phyloP scores from a whole-genome alignment of 1,140 invertebrate genomes.

The Cardiocondyla obscurior region DNA sequence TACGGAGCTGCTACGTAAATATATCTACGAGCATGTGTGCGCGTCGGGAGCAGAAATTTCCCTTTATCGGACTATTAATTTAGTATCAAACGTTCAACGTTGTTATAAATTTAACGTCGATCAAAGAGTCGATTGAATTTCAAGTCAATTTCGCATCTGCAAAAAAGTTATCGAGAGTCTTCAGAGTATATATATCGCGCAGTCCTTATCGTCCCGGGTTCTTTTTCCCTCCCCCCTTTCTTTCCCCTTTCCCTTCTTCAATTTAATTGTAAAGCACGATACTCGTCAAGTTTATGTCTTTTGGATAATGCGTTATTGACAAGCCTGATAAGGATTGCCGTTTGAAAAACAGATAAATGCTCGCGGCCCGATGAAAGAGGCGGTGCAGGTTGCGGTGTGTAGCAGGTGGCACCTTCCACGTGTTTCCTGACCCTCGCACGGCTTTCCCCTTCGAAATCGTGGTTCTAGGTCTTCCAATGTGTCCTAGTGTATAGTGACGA shows the following conservation, averaged over 20 bases:
- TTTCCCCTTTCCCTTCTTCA: not conserved
- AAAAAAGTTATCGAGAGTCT: not conserved
- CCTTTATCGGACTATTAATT: slow-evolving; percentile 3
- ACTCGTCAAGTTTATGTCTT: not conserved
- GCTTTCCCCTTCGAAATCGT: slow-evolving; percentile 57
- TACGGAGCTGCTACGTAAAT: slow-evolving; percentile 5
- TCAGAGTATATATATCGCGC: not conserved
- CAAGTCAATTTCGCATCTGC: not conserved
- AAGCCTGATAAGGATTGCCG: not conserved
- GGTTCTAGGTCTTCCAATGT: slow-evolving; percentile 40
- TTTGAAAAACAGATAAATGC: too few relatives aligned
- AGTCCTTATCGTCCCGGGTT: too few relatives aligned
- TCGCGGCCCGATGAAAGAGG: too few relatives aligned
- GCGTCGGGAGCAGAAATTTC: not conserved
- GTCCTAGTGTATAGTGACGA: slow-evolving; percentile 52
- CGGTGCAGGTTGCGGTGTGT: not conserved
- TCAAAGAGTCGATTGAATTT: not conserved
- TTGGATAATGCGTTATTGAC: not conserved
- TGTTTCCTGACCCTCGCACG: slow-evolving; percentile 14
- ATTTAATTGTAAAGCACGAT: not conserved
- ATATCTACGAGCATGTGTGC: not conserved
- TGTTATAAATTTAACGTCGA: not conserved
- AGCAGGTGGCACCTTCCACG: slow-evolving; percentile 16
- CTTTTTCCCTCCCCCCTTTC: too few relatives aligned
- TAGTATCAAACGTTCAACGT: not conserved